A percentile compares a stretch with the other conserved stretches of the same genome.
Evolutionary conservation across 2,888 invertebrate species (phyloP).

Genomic region (Caenorhabditis macrosperma): DNA sequence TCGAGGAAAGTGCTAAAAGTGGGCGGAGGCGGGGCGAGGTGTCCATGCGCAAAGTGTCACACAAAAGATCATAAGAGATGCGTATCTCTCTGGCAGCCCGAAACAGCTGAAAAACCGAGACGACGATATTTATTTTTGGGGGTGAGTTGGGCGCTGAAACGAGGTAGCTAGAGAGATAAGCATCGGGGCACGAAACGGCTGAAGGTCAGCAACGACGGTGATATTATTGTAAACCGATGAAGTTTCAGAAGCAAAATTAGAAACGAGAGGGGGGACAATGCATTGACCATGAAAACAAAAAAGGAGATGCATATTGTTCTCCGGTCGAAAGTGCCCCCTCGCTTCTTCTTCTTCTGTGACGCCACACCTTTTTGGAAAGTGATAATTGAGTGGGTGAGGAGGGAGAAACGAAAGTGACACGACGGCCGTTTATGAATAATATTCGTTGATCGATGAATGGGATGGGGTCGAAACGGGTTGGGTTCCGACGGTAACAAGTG

Average conservation of each 20-base stretch:
- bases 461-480: conserved; percentile 1
- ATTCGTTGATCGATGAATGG: neutral
- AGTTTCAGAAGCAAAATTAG: conserved; percentile 27
- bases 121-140: neutral
- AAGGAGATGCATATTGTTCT: conserved; percentile 26
- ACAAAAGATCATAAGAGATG: conserved; percentile 27
- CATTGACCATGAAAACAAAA: conserved; percentile 46
- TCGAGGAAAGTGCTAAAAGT: conserved; percentile 23
- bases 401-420: neutral
- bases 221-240: conserved; percentile 27
- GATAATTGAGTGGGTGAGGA: neutral
- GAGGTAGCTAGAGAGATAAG: conserved; percentile 11
- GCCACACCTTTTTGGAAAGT: conserved; percentile 15
- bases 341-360: neutral
- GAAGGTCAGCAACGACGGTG: conserved; percentile 31
- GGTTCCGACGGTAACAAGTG: too few relatives aligned
- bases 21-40: conserved; percentile 4
- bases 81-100: neutral
- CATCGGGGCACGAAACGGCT: conserved; percentile 10
- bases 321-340: neutral
- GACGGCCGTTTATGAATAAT: neutral
- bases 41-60: conserved; percentile 8
- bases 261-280: conserved; percentile 19
- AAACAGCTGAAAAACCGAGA: conserved; percentile 7
- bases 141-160: neutral